Percentiles rank a stretch among this genome's conserved stretches.
phyloP scores from a whole-genome alignment of 2,113 vertebrate genomes.

The Guaruba guarouba region DNA sequence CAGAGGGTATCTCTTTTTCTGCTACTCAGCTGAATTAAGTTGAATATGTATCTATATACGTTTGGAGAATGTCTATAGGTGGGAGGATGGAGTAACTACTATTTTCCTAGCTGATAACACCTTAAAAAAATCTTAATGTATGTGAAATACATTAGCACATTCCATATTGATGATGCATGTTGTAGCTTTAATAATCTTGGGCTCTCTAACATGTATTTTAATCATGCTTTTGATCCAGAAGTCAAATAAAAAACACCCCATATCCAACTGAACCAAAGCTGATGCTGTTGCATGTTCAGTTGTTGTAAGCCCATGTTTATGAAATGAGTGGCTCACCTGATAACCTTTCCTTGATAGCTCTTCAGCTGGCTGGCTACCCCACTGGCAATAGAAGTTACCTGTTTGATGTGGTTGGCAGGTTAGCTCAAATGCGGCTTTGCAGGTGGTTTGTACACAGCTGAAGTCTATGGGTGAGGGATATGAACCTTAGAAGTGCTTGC shows the following conservation, averaged over 20 bases:
- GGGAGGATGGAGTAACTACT: background rate
- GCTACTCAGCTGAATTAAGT: background rate
- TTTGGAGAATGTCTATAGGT: background rate
- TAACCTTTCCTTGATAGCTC: conserved; percentile 15
- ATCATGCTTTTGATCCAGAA: background rate
- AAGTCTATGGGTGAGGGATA: background rate
- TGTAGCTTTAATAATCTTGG: background rate
- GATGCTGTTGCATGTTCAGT: background rate
- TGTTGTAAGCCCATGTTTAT: background rate
- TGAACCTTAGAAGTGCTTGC: background rate
- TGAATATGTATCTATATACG: background rate
- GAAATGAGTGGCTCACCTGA: background rate
- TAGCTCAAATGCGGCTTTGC: background rate
- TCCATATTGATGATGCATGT: background rate
- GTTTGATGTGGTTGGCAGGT: conserved; percentile 16
- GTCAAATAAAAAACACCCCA: background rate
- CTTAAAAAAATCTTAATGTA: background rate
- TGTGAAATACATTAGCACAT: background rate
- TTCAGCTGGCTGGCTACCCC: background rate
- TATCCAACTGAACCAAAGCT: background rate
- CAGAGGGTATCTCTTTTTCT: background rate
- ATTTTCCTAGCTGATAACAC: background rate
- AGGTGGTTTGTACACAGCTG: background rate
- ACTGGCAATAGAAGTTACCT: background rate
- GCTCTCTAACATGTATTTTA: background rate